Conservation (phyloP, 2,113 vertebrate genomes). For the Abramis brama region DNA sequence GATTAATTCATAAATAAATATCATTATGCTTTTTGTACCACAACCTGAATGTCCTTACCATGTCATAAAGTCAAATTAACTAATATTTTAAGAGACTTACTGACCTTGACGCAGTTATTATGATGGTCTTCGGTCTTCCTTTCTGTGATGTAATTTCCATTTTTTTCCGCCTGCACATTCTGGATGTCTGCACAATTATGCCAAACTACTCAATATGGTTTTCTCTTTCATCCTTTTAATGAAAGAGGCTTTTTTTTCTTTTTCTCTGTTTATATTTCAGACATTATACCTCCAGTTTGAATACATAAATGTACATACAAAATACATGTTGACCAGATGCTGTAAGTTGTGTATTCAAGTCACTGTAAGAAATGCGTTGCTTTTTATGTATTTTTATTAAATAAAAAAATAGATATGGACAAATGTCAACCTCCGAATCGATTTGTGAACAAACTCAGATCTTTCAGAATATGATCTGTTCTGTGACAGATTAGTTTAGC, state of each 20-base stretch:
- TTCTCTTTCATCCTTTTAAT: not conserved
- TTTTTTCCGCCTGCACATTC: too few relatives aligned
- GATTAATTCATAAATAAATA: too few relatives aligned
- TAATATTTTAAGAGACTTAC: not conserved
- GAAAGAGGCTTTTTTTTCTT: too few relatives aligned
- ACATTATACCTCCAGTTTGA: not conserved
- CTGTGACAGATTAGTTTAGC: not conserved
- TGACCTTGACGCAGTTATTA: too few relatives aligned
- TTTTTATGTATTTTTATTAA: not conserved
- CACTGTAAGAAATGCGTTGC: not conserved
- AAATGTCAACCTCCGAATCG: not conserved
- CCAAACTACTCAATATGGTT: not conserved
- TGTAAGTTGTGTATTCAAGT: not conserved
- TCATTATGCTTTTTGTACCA: not conserved
- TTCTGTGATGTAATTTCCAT: too few relatives aligned
- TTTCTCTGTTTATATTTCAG: not conserved
- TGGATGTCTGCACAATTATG: not conserved
- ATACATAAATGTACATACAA: not conserved
- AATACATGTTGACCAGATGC: not conserved
- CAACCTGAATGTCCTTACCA: not conserved
- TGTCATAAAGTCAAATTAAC: not conserved
- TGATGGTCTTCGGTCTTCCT: too few relatives aligned
- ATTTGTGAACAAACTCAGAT: slow-evolving; percentile 2
- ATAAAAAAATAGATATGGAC: not conserved
- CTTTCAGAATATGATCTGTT: not conserved